Evolutionary conservation across 37 sponge, comb jelly and placozoan genomes (phyloP).

Genomic region (Chondrosia reniformis): DNA sequence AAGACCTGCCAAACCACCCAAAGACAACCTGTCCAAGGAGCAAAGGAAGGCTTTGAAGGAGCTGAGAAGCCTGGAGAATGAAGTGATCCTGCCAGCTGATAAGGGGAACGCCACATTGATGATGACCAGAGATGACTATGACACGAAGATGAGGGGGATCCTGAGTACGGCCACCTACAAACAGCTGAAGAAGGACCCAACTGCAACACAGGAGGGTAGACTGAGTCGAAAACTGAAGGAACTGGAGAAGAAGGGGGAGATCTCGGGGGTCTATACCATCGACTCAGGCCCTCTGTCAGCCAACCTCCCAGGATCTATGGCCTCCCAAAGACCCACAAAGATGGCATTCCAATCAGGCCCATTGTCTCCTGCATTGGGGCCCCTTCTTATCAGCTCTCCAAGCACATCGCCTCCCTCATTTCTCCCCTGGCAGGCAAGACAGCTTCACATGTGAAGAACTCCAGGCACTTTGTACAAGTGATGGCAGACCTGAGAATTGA

Average conservation of each 20-base stretch:
- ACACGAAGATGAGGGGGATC: background rate
- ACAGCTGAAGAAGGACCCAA: background rate
- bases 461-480: background rate
- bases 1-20: constrained; percentile 1
- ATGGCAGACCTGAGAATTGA: background rate
- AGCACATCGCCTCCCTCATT: background rate
- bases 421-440: constrained; percentile 16
- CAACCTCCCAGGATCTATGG: background rate
- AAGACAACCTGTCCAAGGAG: constrained; percentile 1
- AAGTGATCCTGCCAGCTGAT: constrained; percentile 13
- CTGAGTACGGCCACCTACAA: background rate
- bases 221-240: background rate
- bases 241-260: background rate
- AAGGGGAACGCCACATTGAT: constrained; percentile 9
- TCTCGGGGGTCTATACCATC: background rate
- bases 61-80: background rate
- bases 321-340: constrained; percentile 13
- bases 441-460: background rate
- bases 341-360: background rate
- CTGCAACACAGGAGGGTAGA: background rate
- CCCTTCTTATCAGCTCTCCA: background rate
- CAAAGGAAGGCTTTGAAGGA: background rate
- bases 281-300: background rate
- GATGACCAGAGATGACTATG: constrained; percentile 21
- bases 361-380: constrained; percentile 13